Percentiles rank a stretch among this genome's conserved stretches.
phyloP scores from a whole-genome alignment of 2,888 invertebrate genomes.

The Apoda limacodes region DNA sequence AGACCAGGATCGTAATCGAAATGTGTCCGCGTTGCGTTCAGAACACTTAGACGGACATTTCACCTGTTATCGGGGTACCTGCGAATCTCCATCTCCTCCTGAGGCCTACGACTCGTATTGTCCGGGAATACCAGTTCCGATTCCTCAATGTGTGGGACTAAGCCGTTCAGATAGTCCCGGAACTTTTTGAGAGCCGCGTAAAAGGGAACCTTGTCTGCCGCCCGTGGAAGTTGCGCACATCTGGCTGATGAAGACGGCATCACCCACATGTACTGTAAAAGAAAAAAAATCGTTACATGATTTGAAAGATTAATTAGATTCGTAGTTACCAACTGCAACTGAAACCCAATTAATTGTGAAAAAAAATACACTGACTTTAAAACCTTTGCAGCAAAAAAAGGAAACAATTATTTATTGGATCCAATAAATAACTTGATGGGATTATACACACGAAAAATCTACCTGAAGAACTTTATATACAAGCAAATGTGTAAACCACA shows the following conservation, averaged over 20 bases:
- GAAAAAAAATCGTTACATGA: no score
- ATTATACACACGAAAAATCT: no score
- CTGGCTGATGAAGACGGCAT: constrained; percentile 99
- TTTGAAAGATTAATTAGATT: no score
- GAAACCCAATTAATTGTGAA: no score
- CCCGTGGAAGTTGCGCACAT: constrained; percentile 96
- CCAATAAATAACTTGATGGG: no score
- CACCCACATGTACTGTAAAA: constrained; percentile 98
- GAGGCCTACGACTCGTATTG: constrained; percentile 57
- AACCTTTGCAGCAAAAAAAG: no score
- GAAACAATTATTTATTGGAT: no score
- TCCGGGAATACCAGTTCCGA: constrained; percentile 86
- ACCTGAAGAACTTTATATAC: no score
- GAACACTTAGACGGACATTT: no score
- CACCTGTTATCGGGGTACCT: constrained; percentile 28
- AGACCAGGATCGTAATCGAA: not conserved
- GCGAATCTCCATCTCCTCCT: constrained; percentile 67
- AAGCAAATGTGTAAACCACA: no score
- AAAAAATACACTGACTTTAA: no score
- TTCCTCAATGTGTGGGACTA: constrained; percentile 86
- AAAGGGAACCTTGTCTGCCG: constrained; percentile 98
- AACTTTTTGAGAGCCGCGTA: constrained; percentile 96
- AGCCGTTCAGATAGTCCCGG: constrained; percentile 92
- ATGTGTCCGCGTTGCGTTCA: constrained; percentile 1
- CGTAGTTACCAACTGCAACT: no score